These are phyloP conservation scores for Euphydryas editha DNA, from an alignment of 2,888 invertebrate genomes.

Conservation along the genomic window DNA sequence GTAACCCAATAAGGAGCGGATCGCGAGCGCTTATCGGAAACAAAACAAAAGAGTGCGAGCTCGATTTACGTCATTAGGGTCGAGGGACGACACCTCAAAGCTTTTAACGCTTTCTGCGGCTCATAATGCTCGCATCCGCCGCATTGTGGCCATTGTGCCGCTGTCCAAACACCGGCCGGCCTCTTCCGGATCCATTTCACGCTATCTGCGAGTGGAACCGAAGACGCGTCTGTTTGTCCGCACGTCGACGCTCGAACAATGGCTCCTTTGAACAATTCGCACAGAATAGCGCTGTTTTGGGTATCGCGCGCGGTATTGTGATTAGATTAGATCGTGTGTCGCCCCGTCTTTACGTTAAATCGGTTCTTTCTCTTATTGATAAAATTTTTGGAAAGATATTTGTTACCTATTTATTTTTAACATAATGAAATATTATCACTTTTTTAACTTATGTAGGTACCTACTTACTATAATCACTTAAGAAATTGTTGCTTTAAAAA, in stretches of 20 bases:
- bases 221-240: conserved; percentile 30
- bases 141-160: conserved; percentile 68
- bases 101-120: conserved; percentile 48
- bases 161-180: conserved; percentile 64
- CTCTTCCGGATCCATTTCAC: conserved; percentile 59
- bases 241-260: conserved; percentile 20
- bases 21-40: conserved; percentile 61
- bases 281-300: conserved; percentile 47
- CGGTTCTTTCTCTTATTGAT: conserved; percentile 3
- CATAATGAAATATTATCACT: too few relatives aligned
- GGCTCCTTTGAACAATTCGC: conserved; percentile 27
- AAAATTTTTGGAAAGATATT: neutral
- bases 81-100: conserved; percentile 54
- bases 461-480: neutral
- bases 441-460: too few relatives aligned
- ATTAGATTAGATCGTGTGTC: conserved; percentile 49
- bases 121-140: conserved; percentile 61
- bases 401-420: neutral
- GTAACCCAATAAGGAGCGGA: conserved; percentile 75
- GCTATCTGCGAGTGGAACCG: conserved; percentile 36
- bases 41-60: conserved; percentile 71
- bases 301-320: conserved; percentile 52
- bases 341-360: neutral
- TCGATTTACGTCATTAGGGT: conserved; percentile 77
- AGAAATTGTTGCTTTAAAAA: neutral